Percentiles rank a stretch among this genome's conserved stretches.
phyloP scores from a whole-genome alignment of 2,888 invertebrate species.

The Spilarctia lutea region DNA sequence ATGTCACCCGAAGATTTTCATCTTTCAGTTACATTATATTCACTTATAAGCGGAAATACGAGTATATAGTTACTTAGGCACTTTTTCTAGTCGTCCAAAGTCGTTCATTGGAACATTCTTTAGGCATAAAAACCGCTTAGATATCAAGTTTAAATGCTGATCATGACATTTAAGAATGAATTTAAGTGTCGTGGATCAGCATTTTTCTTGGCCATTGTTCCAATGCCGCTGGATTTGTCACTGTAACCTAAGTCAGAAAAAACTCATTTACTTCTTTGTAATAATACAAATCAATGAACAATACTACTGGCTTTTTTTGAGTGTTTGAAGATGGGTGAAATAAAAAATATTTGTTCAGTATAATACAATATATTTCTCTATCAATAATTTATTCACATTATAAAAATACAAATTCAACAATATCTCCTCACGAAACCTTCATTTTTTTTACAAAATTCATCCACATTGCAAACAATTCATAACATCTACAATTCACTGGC shows the following conservation, averaged over 20 bases:
- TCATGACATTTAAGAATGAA: not conserved
- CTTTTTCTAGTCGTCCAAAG: no score
- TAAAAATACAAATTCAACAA: conserved; percentile 47
- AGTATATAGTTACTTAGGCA: no score
- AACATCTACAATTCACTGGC: conserved; percentile 9
- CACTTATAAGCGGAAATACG: no score
- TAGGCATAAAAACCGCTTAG: not conserved
- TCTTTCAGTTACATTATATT: no score
- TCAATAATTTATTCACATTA: conserved; percentile 37
- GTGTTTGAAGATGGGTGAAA: not conserved
- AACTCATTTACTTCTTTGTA: not conserved
- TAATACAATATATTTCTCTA: conserved; percentile 34
- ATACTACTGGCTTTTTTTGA: not conserved
- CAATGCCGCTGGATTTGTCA: not conserved
- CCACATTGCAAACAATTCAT: conserved; percentile 25
- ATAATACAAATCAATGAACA: not conserved
- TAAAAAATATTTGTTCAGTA: conserved; percentile 13
- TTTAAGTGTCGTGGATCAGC: not conserved
- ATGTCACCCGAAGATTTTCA: no score
- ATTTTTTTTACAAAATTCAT: conserved; percentile 27
- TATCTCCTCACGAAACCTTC: conserved; percentile 35
- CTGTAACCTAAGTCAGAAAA: not conserved
- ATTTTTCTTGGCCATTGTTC: not conserved
- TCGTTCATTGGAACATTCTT: not conserved
- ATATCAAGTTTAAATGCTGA: not conserved